Evolutionary conservation across 2,113 vertebrate genomes (phyloP), one percentile per base, ranked within the genome.

Genomic region (Brienomyrus longianalis): DNA sequence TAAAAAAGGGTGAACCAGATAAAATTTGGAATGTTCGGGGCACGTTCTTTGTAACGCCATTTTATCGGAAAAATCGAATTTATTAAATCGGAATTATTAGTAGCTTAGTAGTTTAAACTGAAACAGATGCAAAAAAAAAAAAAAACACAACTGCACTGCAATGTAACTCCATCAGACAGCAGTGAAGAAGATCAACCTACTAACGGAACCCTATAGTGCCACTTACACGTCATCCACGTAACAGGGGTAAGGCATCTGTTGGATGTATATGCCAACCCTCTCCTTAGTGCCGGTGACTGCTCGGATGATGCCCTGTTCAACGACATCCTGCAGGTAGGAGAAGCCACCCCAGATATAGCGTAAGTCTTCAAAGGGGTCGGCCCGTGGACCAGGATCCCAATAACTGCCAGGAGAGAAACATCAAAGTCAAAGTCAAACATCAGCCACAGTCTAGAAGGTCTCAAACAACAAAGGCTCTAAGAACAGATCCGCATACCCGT

Each of bases 231-330:
- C 98, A 92, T 99, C 98, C 0, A 99, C 98, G 0, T 99, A 99
- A 92, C 98, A 99, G 0, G 98, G 98, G 77, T 99, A 99, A 0
- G 98, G 98, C 98, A 99, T 99, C 96, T 99, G 98, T 91, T 99
- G 98, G 90, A 99, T 95, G 87, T 99, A 99, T 51, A 99, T 96
- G 0, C 98, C 98, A 0, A 96, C 99, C 92, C 96, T 98, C 95
- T 97, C 97, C 93, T 97, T 96, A 0, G 93, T 95, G 88, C 98
- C 98, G 0, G 98, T 99, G 90, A 98, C 84, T 0, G 97, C 96
- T 86, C 97, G 95, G 92, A 99, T 97, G 93, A 99, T 97, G 5
- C 97, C 97, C 45, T 99, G 98, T 84, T 99, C 98, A 4, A 99
- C 91, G 7, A 99, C 95, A 7, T 99, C 98, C 93, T 99, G 98